These are phyloP conservation scores for Dynastes grantii DNA, from an alignment of 2,888 invertebrate genomes.

Conservation along the genomic window DNA sequence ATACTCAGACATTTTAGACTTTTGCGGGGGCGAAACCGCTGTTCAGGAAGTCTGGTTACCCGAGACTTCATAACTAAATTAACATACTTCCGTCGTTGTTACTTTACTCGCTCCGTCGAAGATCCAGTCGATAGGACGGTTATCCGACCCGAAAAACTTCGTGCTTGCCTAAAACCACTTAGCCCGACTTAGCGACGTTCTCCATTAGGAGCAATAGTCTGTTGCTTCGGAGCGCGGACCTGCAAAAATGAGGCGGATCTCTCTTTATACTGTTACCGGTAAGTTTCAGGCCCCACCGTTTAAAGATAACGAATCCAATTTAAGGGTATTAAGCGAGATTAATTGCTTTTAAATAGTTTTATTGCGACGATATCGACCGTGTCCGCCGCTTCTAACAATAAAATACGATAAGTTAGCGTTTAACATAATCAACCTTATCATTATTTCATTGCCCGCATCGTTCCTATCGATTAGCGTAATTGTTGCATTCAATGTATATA, in stretches of 20 bases:
- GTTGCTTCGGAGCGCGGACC: not conserved
- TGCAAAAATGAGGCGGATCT: not conserved
- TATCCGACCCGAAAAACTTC: slow-evolving; percentile 44
- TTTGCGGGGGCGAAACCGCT: slow-evolving; percentile 50
- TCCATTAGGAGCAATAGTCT: slow-evolving; percentile 34
- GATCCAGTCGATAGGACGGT: slow-evolving; percentile 31
- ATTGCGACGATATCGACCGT: too few relatives aligned
- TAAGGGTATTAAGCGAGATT: not conserved
- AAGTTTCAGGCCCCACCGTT: not conserved
- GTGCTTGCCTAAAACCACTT: slow-evolving; percentile 47
- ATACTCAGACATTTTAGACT: slow-evolving; percentile 17
- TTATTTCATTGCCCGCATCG: slow-evolving; percentile 2
- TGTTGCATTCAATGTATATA: too few relatives aligned
- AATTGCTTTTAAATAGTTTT: too few relatives aligned
- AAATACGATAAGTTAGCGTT: not conserved
- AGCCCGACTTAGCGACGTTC: slow-evolving; percentile 46
- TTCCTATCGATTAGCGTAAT: not conserved
- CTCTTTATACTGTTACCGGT: not conserved
- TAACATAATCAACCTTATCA: slow-evolving; percentile 22
- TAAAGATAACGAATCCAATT: not conserved
- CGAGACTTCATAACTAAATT: slow-evolving; percentile 67
- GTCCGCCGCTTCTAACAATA: not conserved
- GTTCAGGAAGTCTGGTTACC: slow-evolving; percentile 62
- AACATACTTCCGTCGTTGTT: slow-evolving; percentile 65
- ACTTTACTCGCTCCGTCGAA: slow-evolving; percentile 51